These are phyloP conservation scores for Campoplex nolae DNA, from an alignment of 2,888 invertebrate genomes.

Conservation along the genomic window DNA sequence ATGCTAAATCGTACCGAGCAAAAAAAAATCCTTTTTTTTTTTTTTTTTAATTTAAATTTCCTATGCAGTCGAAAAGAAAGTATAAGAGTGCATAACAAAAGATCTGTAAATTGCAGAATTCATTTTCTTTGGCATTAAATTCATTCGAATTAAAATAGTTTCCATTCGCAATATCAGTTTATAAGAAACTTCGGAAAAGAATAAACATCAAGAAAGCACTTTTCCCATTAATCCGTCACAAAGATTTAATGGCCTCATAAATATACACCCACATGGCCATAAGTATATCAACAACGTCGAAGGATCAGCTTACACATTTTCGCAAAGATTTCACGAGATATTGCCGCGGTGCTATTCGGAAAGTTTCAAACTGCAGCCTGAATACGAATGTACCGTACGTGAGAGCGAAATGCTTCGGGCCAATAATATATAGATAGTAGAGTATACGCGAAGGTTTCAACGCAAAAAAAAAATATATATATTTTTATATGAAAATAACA, in stretches of 20 bases:
- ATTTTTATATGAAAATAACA: conserved; percentile 26
- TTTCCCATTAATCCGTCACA: conserved; percentile 26
- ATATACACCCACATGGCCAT: not conserved
- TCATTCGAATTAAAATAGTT: not conserved
- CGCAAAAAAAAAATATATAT: conserved; percentile 33
- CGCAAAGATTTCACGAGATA: conserved; percentile 63
- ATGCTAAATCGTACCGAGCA: not conserved
- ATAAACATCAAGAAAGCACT: not conserved
- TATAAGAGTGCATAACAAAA: no score
- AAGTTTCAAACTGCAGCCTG: conserved; percentile 55
- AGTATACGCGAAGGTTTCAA: not conserved
- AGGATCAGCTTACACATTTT: conserved; percentile 53
- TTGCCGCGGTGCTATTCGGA: not conserved
- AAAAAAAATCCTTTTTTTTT: not conserved
- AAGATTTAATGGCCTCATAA: not conserved
- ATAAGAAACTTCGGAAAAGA: not conserved
- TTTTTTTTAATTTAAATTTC: not conserved
- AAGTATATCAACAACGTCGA: conserved; percentile 36
- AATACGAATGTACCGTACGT: conserved; percentile 53
- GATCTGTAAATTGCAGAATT: no score
- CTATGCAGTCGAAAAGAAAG: no score
- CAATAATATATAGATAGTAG: conserved; percentile 38
- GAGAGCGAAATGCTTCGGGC: conserved; percentile 45
- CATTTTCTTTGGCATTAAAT: not conserved
- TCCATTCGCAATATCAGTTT: not conserved